These are phyloP conservation scores for Cataglyphis rosenhaueri DNA, from an alignment of 2,888 invertebrate species.

Conservation along the genomic window DNA sequence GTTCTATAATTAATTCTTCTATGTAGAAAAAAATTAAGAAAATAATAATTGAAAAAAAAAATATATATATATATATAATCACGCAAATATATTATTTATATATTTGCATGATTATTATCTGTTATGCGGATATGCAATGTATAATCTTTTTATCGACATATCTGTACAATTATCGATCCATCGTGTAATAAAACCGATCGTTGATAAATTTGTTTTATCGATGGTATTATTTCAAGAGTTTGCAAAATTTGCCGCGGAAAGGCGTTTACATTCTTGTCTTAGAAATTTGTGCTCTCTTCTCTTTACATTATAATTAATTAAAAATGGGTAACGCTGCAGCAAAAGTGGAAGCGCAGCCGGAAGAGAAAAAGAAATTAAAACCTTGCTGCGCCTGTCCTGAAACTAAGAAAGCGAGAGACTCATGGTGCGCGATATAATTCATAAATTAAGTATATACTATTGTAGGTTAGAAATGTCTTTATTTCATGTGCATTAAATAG, in stretches of 20 bases:
- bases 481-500: background rate
- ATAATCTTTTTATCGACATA: too few species aligned
- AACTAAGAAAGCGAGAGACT: constrained; percentile 95
- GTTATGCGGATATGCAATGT: too few species aligned
- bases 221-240: background rate
- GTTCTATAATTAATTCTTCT: too few species aligned
- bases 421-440: constrained; percentile 90
- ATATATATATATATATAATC: too few species aligned
- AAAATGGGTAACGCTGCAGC: constrained; percentile 87
- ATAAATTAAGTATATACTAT: background rate
- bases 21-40: too few species aligned
- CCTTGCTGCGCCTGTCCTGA: constrained; percentile 99
- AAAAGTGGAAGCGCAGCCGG: constrained; percentile 85
- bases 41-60: too few species aligned
- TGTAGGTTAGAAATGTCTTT: constrained; percentile 28
- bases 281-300: background rate
- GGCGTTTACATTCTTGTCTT: background rate
- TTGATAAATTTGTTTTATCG: background rate
- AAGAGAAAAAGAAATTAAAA: constrained; percentile 91
- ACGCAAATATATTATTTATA: too few species aligned
- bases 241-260: background rate
- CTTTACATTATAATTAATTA: background rate
- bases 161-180: background rate
- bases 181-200: background rate
- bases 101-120: too few species aligned